phyloP scores from a whole-genome alignment of 2,113 vertebrate genomes.

The Toxotes jaculatrix region DNA sequence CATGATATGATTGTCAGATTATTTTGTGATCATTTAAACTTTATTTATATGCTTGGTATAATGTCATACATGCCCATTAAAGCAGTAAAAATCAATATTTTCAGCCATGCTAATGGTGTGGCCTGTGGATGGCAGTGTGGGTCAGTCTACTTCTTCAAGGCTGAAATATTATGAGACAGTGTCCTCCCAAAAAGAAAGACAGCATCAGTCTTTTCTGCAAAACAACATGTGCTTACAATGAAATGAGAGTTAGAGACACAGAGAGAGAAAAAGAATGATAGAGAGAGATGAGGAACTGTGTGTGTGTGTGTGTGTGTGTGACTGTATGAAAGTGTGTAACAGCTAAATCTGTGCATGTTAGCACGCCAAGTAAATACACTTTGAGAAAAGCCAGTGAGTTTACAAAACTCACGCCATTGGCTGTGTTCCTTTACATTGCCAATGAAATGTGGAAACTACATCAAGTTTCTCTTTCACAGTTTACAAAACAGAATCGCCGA shows the following conservation, averaged over 20 bases:
- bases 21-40: neutral
- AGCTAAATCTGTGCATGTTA: neutral
- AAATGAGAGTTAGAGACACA: neutral
- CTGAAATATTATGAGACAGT: too few species aligned
- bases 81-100: too few species aligned
- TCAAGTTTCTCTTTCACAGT: constrained; percentile 54
- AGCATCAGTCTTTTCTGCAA: neutral
- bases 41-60: neutral
- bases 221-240: neutral
- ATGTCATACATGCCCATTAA: neutral
- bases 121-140: too few species aligned
- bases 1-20: neutral
- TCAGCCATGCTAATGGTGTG: too few species aligned
- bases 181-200: too few species aligned
- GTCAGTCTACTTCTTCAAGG: too few species aligned
- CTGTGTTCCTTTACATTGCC: constrained; percentile 11
- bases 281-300: constrained; percentile 9
- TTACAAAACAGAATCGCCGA: constrained; percentile 56
- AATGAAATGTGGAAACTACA: constrained; percentile 49
- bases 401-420: constrained; percentile 43
- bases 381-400: constrained; percentile 44
- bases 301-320: neutral
- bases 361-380: constrained; percentile 49
- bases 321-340: neutral
- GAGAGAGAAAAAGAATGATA: neutral